Conservation (phyloP, 1,140 invertebrate species). For the Papilio polytes region DNA sequence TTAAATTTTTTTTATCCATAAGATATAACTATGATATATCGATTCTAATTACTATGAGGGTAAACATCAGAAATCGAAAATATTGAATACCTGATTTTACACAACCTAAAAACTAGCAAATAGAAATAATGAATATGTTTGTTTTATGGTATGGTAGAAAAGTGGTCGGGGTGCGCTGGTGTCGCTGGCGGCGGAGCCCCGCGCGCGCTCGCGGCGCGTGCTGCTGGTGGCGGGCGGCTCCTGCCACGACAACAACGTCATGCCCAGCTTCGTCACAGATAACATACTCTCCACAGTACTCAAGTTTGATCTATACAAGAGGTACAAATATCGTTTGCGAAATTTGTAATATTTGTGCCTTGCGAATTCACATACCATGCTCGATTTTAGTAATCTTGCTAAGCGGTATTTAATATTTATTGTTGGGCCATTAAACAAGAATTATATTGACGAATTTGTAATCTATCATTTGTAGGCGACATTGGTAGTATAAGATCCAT, state of each 20-base stretch:
- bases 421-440: too few relatives aligned
- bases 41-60: too few relatives aligned
- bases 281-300: conserved; percentile 91
- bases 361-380: too few relatives aligned
- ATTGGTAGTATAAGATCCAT: not conserved
- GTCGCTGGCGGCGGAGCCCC: conserved; percentile 89
- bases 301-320: conserved; percentile 91
- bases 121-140: too few relatives aligned
- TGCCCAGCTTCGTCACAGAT: conserved; percentile 85
- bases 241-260: conserved; percentile 89
- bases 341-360: not conserved
- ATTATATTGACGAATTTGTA: too few relatives aligned
- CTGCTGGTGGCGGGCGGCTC: conserved; percentile 96
- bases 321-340: conserved; percentile 74
- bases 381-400: not conserved
- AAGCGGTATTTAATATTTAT: not conserved
- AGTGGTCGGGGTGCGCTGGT: conserved; percentile 89
- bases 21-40: too few relatives aligned
- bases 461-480: too few relatives aligned
- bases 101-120: too few relatives aligned
- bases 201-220: conserved; percentile 93
- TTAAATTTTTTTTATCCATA: too few relatives aligned
- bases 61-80: too few relatives aligned
- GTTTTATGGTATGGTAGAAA: conserved; percentile 54
- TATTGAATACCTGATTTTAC: too few relatives aligned